Percentiles rank a stretch among this genome's conserved stretches.
Evolutionary conservation across 2,888 invertebrate species (phyloP).

Genomic region (Coleophora deauratella): DNA sequence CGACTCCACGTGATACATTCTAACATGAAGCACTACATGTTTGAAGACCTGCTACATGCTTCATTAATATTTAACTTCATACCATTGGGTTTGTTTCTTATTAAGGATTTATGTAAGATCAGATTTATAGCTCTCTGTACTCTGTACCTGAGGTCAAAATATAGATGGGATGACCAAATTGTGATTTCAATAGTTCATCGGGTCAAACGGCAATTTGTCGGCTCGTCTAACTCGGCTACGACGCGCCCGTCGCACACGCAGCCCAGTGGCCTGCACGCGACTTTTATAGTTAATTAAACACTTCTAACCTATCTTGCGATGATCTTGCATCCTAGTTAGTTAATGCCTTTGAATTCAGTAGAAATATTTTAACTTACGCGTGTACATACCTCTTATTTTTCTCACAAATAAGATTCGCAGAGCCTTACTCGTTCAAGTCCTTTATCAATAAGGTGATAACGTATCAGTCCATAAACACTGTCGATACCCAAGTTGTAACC

Average conservation of each 20-base stretch:
- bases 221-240: constrained; percentile 24
- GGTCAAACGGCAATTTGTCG: constrained; percentile 51
- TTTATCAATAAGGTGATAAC: constrained; percentile 41
- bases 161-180: constrained; percentile 11
- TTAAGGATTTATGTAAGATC: no score
- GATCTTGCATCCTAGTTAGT: no score
- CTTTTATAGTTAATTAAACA: background rate
- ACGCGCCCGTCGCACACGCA: background rate
- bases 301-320: no score
- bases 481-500: background rate
- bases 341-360: no score
- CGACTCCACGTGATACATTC: constrained; percentile 3
- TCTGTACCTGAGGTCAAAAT: no score
- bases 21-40: background rate
- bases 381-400: no score
- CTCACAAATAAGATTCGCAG: constrained; percentile 11
- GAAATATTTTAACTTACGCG: no score
- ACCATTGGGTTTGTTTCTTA: no score
- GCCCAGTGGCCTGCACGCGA: constrained; percentile 4
- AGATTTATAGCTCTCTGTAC: no score
- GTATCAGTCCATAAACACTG: no score
- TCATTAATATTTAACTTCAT: no score
- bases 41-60: no score
- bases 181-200: constrained; percentile 48
- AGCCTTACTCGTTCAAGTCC: constrained; percentile 40